Base-by-base conservation (phyloP, 2,113 vertebrate species). In the Chlorocebus sabaeus region DNA sequence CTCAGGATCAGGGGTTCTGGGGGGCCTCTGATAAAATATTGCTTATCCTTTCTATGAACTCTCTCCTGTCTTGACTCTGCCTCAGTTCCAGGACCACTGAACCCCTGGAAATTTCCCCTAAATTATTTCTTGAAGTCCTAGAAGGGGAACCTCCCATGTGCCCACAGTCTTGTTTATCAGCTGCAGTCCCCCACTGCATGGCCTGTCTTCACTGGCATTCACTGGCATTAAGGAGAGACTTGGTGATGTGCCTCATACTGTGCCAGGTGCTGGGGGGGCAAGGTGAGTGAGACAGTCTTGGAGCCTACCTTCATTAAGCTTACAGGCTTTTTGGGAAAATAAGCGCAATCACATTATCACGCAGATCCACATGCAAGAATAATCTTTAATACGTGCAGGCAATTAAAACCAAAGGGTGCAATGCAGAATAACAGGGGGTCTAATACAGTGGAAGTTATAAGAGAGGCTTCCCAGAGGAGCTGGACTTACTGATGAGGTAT, bases 171-270 rank as follows among this genome's bases (percentile, higher is more conserved):
- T 5, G 4, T 22, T 22, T 20, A 4, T 17, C 52, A 80, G 23
- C 30, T 43, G 6, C 6, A 3, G 55, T 9, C 38, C 16, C 75
- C 10, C n/a, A 16, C 23, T 38, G 12, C 35, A 5, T 25, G 6
- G 14, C 5, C 55, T n/a, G 11, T 48, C 43, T 35, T 18, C 57
- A 30, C 5, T 64, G 27, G 61, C 20, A 13, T 45, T n/a, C 68
- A 38, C 9, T 23, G 59, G 35, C 30, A 5, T 82, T 23, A 75
- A 64, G 52, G 45, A 89, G n/a, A 80, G 22, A 18, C 50, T 72
- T 14, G 2, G 11, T 30, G 20, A 45, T 1, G 17, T 7, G 9
- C 67, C 35, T 40, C 0, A 7, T 59, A 12, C 48, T 22, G 16
- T 0, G 10, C 40, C 83, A 9, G 50, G n/a, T 27, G 11, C 57